Conservation (phyloP, 2,888 invertebrate genomes). For the Heliconius ethilla region DNA sequence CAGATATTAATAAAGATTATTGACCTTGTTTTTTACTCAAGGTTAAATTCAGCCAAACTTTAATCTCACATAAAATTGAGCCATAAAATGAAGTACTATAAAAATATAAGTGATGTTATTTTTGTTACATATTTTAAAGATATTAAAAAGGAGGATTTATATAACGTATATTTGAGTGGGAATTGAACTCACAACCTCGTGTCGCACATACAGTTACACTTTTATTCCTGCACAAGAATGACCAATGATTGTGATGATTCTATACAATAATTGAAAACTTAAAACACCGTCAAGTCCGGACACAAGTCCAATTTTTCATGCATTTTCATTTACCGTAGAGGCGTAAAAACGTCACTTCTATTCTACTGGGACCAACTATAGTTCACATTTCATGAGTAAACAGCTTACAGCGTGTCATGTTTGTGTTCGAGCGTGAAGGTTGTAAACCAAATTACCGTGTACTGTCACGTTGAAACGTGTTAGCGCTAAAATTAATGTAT, state of each 20-base stretch:
- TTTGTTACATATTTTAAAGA: not conserved
- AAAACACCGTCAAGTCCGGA: not conserved
- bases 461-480: slow-evolving; percentile 15
- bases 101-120: not conserved
- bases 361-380: not conserved
- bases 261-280: not conserved
- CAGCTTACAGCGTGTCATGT: slow-evolving; percentile 31
- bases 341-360: not conserved
- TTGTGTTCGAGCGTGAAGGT: slow-evolving; percentile 35
- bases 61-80: slow-evolving; percentile 3
- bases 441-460: slow-evolving; percentile 29
- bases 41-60: not conserved
- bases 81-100: slow-evolving; percentile 8
- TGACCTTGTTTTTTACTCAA: not conserved
- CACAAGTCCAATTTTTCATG: not conserved
- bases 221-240: too few species aligned
- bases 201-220: too few species aligned
- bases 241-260: too few species aligned
- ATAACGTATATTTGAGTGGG: too few species aligned
- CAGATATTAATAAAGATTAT: not conserved
- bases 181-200: too few species aligned
- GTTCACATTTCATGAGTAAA: slow-evolving; percentile 23
- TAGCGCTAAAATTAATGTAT: not conserved
- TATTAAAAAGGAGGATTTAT: too few species aligned
- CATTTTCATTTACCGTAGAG: not conserved